Percentiles rank a stretch among this genome's conserved stretches.
phyloP scores from a whole-genome alignment of 2,113 vertebrate genomes.

The Gnathonemus longibarbis region DNA sequence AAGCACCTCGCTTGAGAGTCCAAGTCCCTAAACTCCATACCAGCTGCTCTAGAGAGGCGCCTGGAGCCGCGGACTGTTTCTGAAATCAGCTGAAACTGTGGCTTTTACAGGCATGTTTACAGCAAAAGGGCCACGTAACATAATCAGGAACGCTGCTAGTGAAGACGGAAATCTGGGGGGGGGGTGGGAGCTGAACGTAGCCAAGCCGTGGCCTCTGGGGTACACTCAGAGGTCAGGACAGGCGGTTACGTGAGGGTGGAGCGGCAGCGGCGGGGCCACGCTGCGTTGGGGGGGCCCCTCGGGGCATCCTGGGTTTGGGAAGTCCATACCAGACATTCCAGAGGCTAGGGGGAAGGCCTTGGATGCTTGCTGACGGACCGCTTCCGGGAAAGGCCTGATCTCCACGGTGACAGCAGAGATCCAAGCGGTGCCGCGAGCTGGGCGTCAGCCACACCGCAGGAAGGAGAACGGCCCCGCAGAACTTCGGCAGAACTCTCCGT shows the following conservation, averaged over 20 bases:
- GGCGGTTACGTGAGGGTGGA: background rate
- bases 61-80: background rate
- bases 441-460: conserved; percentile 44
- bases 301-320: conserved; percentile 35
- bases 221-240: background rate
- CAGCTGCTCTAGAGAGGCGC: background rate
- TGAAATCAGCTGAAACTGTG: background rate
- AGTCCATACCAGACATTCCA: conserved; percentile 65
- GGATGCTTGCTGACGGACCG: conserved; percentile 43
- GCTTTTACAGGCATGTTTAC: background rate
- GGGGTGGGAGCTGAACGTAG: background rate
- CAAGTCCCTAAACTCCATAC: background rate
- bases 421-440: conserved; percentile 43
- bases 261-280: background rate
- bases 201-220: background rate
- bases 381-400: conserved; percentile 50
- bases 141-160: background rate
- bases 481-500: conserved; percentile 10
- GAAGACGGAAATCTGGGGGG: background rate
- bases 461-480: conserved; percentile 33
- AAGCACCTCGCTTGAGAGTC: background rate
- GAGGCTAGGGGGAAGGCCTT: conserved; percentile 50
- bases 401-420: conserved; percentile 31
- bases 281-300: background rate
- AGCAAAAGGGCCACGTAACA: background rate